Evolutionary conservation across 1,140 invertebrate species (phyloP).

Genomic region (Aphelenchoides fujianensis): DNA sequence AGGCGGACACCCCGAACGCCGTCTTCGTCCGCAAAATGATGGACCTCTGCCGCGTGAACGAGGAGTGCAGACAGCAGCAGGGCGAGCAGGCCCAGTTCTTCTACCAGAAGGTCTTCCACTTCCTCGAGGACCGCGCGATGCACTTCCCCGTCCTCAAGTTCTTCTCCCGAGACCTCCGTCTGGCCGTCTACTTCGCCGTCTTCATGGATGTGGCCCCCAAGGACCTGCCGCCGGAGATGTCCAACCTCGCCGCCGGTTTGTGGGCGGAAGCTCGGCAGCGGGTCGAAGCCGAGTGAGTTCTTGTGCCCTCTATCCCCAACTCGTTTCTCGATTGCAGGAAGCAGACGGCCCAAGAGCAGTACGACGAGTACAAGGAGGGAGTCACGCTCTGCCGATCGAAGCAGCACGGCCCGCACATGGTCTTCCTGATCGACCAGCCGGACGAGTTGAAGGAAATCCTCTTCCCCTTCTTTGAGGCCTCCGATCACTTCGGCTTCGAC

Average conservation of each 20-base stretch:
- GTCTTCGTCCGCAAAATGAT: neutral
- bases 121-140: neutral
- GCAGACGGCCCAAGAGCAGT: neutral
- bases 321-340: neutral
- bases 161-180: neutral
- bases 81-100: neutral
- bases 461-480: neutral
- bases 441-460: neutral
- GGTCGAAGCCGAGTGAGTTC: neutral
- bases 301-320: neutral
- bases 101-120: neutral
- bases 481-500: neutral
- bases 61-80: neutral
- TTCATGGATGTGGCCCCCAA: too few species aligned
- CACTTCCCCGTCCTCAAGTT: neutral
- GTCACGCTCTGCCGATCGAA: neutral
- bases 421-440: neutral
- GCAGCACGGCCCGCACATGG: neutral
- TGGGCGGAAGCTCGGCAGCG: neutral
- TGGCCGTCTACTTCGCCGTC: neutral
- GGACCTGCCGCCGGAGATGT: neutral
- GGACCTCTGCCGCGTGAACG: neutral
- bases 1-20: neutral
- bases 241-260: neutral
- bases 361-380: neutral